These are phyloP conservation scores for Manis pentadactyla DNA, from an alignment of 2,797 vertebrate genomes.

Conservation along the genomic window DNA sequence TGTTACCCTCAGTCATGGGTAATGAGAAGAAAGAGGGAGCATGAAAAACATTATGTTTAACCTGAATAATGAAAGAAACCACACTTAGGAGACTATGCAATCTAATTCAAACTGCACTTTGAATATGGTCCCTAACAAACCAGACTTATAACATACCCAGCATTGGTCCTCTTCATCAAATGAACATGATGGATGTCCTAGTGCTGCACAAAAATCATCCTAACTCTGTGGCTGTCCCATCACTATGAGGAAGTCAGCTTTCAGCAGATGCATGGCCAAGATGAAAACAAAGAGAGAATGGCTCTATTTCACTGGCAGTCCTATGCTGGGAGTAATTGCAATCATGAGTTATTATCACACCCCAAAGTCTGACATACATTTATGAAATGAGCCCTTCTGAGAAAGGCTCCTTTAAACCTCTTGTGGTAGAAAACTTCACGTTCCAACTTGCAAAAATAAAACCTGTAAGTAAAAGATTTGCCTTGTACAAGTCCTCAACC, in stretches of 20 bases:
- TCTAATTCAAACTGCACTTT: neutral
- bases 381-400: neutral
- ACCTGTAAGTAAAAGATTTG: neutral
- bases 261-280: neutral
- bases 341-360: neutral
- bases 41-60: neutral
- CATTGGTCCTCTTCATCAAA: neutral
- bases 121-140: neutral
- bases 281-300: neutral
- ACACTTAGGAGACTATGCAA: neutral
- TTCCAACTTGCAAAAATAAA: slow-evolving; percentile 43
- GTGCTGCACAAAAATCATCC: neutral
- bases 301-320: neutral
- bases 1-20: neutral
- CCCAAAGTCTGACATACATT: neutral
- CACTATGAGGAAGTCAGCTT: neutral
- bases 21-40: neutral
- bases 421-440: neutral
- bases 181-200: neutral
- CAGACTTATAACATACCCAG: neutral
- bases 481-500: neutral
- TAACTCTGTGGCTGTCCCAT: neutral
- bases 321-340: neutral
- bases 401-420: neutral
- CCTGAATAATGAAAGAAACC: neutral